phyloP scores from a whole-genome alignment of 92 coral and sea anemone species.

The Umimayanthus kanabou region DNA sequence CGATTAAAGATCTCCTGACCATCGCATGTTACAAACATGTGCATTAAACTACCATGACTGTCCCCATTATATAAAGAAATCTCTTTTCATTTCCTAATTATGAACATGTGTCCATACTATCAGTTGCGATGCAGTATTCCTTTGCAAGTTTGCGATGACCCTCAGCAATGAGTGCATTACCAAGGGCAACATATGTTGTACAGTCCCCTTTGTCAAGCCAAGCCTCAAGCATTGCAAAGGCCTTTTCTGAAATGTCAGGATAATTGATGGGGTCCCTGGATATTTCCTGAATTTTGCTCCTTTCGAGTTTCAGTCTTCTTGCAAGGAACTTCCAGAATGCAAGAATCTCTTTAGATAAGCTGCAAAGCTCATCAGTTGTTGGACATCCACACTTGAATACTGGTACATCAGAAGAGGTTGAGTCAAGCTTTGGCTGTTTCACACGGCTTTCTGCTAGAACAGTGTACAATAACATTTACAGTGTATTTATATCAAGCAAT shows the following conservation, averaged over 20 bases:
- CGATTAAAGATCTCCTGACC: too few species aligned
- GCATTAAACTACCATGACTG: neutral
- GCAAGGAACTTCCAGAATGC: slow-evolving; percentile 76
- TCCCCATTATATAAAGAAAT: too few species aligned
- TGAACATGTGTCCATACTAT: neutral
- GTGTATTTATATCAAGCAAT: neutral
- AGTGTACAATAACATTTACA: neutral
- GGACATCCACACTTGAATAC: slow-evolving; percentile 37
- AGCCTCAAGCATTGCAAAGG: slow-evolving; percentile 72
- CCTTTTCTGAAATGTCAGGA: slow-evolving; percentile 71
- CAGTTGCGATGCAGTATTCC: slow-evolving; percentile 16
- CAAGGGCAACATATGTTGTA: slow-evolving; percentile 57
- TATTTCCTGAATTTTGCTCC: slow-evolving; percentile 71
- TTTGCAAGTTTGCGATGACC: slow-evolving; percentile 70
- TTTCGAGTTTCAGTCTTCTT: slow-evolving; percentile 63
- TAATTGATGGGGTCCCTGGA: slow-evolving; percentile 70
- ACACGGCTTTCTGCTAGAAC: slow-evolving; percentile 29
- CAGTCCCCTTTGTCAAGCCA: slow-evolving; percentile 67
- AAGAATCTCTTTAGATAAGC: slow-evolving; percentile 58
- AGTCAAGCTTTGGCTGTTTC: slow-evolving; percentile 44
- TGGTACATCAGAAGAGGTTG: neutral
- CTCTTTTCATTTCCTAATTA: too few species aligned
- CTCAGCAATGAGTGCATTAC: slow-evolving; percentile 57
- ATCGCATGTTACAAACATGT: neutral
- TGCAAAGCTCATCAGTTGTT: slow-evolving; percentile 60